A percentile compares a stretch with the other conserved stretches of the same genome.
Conservation (phyloP, 2,113 vertebrate species). For the Oophaga pumilio region DNA sequence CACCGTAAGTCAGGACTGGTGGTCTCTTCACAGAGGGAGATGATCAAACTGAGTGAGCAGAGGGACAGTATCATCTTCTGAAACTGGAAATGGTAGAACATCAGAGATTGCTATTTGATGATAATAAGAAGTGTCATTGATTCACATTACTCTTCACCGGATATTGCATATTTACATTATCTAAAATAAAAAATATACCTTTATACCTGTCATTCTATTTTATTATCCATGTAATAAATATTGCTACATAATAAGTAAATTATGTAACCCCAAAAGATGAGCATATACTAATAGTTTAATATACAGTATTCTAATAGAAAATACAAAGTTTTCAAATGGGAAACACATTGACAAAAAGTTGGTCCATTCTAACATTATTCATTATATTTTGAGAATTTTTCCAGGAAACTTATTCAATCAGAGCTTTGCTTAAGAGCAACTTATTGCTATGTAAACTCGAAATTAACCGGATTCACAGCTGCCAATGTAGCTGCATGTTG, state of each 20-base stretch:
- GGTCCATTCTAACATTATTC: no score
- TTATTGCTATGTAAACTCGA: no score
- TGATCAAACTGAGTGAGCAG: conserved; percentile 20
- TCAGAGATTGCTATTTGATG: conserved; percentile 28
- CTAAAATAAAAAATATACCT: neutral
- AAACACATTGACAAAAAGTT: no score
- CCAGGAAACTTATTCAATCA: no score
- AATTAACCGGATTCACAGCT: no score
- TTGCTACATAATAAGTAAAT: neutral
- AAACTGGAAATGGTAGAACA: conserved; percentile 53
- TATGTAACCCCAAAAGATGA: neutral
- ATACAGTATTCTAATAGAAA: neutral
- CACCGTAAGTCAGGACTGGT: conserved; percentile 60
- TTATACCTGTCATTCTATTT: neutral
- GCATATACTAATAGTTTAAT: neutral
- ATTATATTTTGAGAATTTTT: no score
- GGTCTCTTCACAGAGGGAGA: conserved; percentile 56
- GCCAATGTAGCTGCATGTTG: no score
- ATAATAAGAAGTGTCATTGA: conserved; percentile 43
- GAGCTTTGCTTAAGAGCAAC: no score
- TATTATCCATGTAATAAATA: neutral
- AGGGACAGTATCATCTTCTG: conserved; percentile 25
- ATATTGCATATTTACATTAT: neutral
- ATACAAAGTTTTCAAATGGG: no score
- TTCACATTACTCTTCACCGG: neutral